These are phyloP conservation scores for Microctenopoma lineatum DNA, from an alignment of 2,797 vertebrate species.

Conservation along the genomic window DNA sequence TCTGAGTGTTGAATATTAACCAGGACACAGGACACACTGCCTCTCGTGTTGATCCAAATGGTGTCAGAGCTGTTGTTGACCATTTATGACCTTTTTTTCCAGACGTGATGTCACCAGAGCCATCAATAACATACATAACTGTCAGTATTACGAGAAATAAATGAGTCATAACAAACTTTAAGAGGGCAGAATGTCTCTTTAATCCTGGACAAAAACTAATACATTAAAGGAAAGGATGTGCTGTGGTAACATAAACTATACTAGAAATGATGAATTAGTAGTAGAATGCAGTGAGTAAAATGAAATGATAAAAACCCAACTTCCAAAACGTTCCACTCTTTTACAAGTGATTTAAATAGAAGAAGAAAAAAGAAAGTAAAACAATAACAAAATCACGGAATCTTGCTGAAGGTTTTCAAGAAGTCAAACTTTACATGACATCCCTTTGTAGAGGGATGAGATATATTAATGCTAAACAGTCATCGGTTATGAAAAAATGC, in stretches of 20 bases:
- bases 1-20: conserved; percentile 84
- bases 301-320: conserved; percentile 49
- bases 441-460: conserved; percentile 32
- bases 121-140: conserved; percentile 3
- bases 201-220: conserved; percentile 69
- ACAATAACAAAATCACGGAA: conserved; percentile 43
- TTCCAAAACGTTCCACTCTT: conserved; percentile 36
- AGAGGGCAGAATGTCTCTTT: conserved; percentile 77
- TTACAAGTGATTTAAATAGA: conserved; percentile 47
- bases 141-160: conserved; percentile 23
- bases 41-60: conserved; percentile 27
- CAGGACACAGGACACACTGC: conserved; percentile 28
- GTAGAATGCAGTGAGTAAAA: conserved; percentile 65
- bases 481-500: conserved; percentile 29
- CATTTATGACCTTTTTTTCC: conserved; percentile 9
- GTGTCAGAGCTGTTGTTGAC: conserved; percentile 19
- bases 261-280: conserved; percentile 61
- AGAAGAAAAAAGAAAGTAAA: conserved; percentile 34
- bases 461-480: conserved; percentile 25
- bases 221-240: conserved; percentile 63
- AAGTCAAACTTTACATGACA: conserved; percentile 33
- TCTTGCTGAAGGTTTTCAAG: conserved; percentile 35
- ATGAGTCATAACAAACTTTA: conserved; percentile 27
- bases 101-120: conserved; percentile 9
- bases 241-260: conserved; percentile 56